These are phyloP conservation scores for Lamprologus callipterus DNA, from an alignment of 2,113 vertebrate species.

Conservation along the genomic window DNA sequence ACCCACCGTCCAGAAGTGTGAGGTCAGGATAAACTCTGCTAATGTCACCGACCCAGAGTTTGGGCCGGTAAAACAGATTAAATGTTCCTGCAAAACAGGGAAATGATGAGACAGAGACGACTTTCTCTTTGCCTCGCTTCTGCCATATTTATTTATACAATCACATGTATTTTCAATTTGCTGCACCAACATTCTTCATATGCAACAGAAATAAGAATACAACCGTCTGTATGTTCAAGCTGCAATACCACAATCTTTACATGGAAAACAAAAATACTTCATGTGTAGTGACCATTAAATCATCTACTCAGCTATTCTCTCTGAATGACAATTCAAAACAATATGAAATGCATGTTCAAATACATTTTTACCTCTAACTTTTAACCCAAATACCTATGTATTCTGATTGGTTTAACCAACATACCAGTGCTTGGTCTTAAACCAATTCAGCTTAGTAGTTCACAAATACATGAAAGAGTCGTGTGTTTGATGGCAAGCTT, in stretches of 20 bases:
- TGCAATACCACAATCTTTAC: neutral
- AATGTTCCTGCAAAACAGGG: neutral
- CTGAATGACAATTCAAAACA: neutral
- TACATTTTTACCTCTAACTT: neutral
- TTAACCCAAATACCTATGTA: fast-evolving
- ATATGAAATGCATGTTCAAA: neutral
- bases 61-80: neutral
- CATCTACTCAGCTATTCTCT: fast-evolving
- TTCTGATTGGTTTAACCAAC: too few species aligned
- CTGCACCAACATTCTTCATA: neutral
- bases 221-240: neutral
- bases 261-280: neutral
- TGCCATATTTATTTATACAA: neutral
- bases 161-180: neutral
- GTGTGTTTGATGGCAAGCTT: too few species aligned
- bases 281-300: fast-evolving
- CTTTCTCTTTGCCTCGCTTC: neutral
- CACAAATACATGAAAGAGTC: too few species aligned
- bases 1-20: slow-evolving; percentile 80
- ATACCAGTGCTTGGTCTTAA: too few species aligned
- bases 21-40: slow-evolving; percentile 64
- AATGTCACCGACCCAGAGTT: neutral
- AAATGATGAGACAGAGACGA: neutral
- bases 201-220: neutral
- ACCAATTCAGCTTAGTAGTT: too few species aligned